A percentile compares a stretch with the other conserved stretches of the same genome.
phyloP scores from a whole-genome alignment of 2,113 vertebrate species.

The Apodemus sylvaticus region DNA sequence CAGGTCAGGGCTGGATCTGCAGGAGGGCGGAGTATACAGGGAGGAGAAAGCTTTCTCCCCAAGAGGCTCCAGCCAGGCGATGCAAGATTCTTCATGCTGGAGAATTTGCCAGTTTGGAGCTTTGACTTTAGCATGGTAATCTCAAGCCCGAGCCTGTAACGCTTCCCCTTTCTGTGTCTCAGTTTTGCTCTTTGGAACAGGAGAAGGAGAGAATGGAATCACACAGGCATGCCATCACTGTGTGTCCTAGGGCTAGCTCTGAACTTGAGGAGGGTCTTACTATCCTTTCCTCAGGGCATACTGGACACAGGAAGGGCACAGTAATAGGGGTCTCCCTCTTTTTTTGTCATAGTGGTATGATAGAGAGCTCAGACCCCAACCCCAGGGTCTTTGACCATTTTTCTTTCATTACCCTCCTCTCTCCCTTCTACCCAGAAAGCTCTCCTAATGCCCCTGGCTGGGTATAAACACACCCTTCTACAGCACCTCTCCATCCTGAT shows the following conservation, averaged over 20 bases:
- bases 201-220: not conserved
- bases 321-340: not conserved
- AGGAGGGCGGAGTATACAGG: not conserved
- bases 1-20: slow-evolving; percentile 71
- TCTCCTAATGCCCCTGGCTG: not conserved
- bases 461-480: not conserved
- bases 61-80: slow-evolving; percentile 42
- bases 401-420: not conserved
- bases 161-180: slow-evolving; percentile 14
- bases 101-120: slow-evolving; percentile 3
- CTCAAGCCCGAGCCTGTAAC: slow-evolving; percentile 9
- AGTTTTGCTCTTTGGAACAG: slow-evolving; percentile 29
- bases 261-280: not conserved
- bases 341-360: not conserved
- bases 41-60: slow-evolving; percentile 47
- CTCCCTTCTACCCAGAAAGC: not conserved
- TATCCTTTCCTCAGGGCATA: not conserved
- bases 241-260: not conserved
- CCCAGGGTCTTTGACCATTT: not conserved
- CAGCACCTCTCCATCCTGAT: not conserved
- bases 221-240: not conserved
- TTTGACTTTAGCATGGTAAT: slow-evolving; percentile 5
- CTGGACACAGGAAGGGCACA: not conserved
- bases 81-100: slow-evolving; percentile 6
- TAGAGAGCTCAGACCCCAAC: not conserved